A percentile compares a stretch with the other conserved stretches of the same genome.
Evolutionary conservation across 2,888 invertebrate species (phyloP).

Genomic region (Caenorhabditis sinica): DNA sequence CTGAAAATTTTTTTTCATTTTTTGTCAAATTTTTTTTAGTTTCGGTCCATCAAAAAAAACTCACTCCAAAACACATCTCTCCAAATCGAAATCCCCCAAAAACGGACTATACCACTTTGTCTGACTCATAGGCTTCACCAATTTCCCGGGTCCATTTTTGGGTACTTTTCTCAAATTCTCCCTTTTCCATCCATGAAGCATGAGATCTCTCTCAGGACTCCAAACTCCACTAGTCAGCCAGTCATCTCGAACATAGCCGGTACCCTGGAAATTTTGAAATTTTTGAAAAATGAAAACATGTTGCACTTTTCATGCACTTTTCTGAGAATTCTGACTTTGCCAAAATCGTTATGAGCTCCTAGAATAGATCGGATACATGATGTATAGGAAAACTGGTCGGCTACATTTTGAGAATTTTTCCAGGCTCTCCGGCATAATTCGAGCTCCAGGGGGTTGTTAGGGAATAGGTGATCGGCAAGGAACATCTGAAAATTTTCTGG

Average conservation of each 20-base stretch:
- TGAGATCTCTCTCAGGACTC: conserved; percentile 66
- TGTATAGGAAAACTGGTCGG: conserved; percentile 74
- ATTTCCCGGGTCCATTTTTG: not conserved
- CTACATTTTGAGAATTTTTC: conserved; percentile 65
- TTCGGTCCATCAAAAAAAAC: not conserved
- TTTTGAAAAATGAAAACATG: too few species aligned
- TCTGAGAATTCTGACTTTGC: conserved; percentile 59
- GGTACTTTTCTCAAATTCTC: conserved; percentile 31
- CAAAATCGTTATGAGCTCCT: conserved; percentile 65
- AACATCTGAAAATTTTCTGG: conserved; percentile 63
- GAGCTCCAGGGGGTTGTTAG: conserved; percentile 18
- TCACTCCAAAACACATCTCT: conserved; percentile 42
- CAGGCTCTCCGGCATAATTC: conserved; percentile 62
- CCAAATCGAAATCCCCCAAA: conserved; percentile 37
- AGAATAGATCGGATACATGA: conserved; percentile 74
- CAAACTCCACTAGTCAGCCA: conserved; percentile 67
- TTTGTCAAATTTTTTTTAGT: too few species aligned
- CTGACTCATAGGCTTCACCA: too few species aligned
- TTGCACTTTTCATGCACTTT: conserved; percentile 50
- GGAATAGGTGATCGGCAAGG: conserved; percentile 52
- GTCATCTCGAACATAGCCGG: conserved; percentile 64
- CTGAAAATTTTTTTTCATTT: too few species aligned
- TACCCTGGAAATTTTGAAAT: conserved; percentile 58
- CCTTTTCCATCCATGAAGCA: conserved; percentile 69
- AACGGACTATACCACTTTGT: conserved; percentile 52